Evolutionary conservation across 1,140 invertebrate species (phyloP), one percentile per base, ranked within the genome.

Genomic region (Mizuhopecten yessoensis): DNA sequence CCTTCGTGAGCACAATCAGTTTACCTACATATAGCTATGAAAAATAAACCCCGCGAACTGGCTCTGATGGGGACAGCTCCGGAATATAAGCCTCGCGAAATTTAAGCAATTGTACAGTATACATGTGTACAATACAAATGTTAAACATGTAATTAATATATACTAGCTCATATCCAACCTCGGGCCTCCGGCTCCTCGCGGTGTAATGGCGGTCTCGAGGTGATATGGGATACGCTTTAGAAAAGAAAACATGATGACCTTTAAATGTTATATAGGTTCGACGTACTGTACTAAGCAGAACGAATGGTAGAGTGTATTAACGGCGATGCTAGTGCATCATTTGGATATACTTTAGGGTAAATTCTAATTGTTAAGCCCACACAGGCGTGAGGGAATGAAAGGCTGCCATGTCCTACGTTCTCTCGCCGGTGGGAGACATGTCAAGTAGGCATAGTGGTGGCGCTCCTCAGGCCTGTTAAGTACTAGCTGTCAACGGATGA

Each of bases 401-500:
- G 57, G 57, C 57, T 75, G 57, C 29, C 57, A 75, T 75, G 29
- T 75, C 5, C n/a, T 29, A 29, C 57, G 23, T 29, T 75, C 57
- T 29, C 3, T n/a, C n/a, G 57, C 9, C 57, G 23, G 23, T 9
- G 57, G 5, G 5, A 75, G 57, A n/a, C 29, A 75, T 75, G 57
- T 75, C 57, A 75, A 75, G 57, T 75, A 75, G 57, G 57, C 57
- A 75, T 75, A 75, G 57, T 29, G 23, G 57, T 29, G 57, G 57
- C 57, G 57, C 57, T n/a, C 11, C 57, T n/a, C 57, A 3, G 23
- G 57, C 2, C 57, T 75, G 57, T 5, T 75, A 75, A 75, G 57
- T 75, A 75, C n/a, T 75, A 11, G 20, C 57, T 75, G 57, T 75
- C 57, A 75, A 17, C 57, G n/a, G 29, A 75, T 75, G 57, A 75